Conservation (phyloP, 2,888 invertebrate species). For the Cephus runcator region DNA sequence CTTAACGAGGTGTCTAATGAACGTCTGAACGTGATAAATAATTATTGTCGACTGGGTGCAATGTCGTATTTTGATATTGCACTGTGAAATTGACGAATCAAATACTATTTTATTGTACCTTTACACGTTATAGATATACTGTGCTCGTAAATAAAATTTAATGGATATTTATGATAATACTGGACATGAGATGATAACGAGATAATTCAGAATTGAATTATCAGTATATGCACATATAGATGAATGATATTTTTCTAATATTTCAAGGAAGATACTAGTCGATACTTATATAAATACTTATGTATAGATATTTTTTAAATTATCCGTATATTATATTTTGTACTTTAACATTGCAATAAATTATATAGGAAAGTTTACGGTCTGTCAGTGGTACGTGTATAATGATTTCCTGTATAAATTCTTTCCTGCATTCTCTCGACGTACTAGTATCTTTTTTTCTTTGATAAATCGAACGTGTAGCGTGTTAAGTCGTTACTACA, state of each 20-base stretch:
- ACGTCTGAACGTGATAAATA: background rate
- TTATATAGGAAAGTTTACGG: conserved; percentile 27
- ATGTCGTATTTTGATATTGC: background rate
- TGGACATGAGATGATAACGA: background rate
- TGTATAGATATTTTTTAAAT: background rate
- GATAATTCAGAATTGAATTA: background rate
- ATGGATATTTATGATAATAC: background rate
- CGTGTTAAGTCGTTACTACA: background rate
- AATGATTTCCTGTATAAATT: background rate
- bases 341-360: conserved; percentile 27
- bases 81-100: background rate
- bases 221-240: conserved; percentile 1
- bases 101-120: background rate
- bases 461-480: background rate
- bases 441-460: background rate
- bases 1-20: background rate
- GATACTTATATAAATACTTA: conserved; percentile 5
- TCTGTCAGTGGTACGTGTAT: background rate
- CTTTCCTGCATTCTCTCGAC: background rate
- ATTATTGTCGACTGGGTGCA: background rate
- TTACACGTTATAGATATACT: background rate
- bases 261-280: conserved; percentile 29
- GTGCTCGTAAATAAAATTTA: background rate
- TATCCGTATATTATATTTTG: conserved; percentile 4
- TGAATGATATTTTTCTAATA: background rate